Evolutionary conservation across 2,113 vertebrate species (phyloP), one percentile per base, ranked within the genome.

Genomic region (Lycocorax pyrrhopterus): DNA sequence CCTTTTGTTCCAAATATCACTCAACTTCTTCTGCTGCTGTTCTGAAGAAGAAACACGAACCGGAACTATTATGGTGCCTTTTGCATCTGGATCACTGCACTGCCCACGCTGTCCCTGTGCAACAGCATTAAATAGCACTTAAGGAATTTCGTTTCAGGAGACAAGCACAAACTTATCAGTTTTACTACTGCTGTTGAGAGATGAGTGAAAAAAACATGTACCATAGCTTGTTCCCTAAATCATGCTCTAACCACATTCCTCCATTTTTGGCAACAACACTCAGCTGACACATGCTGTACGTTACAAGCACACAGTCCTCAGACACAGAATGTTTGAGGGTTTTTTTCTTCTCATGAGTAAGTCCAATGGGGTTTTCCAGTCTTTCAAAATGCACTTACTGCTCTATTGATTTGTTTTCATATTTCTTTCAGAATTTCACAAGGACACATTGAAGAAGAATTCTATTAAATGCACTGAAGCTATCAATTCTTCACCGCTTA

Each of bases 361-460:
- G 66, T 82, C 51, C 51, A 76, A 20, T 19, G 53, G 83, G 89
- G 81, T 93, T 94, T 94, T 90, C 72, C 80, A 91, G 66, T 58
- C 66, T 92, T 96, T 78, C 68, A 67, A 94, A 89, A 90, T 4
- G 46, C 63, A 78, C 68, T 84, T 66, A 73, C 51, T 86, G 73
- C 27, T 66, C 68, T 95, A 92, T 71, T 67, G 92, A 90, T 85
- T 85, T 90, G 78, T 69, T 79, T 89, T 64, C 71, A 32, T 32
- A 73, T 93, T 96, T 94, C 77, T 81, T 78, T 78, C 89, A 95
- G 87, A 87, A 95, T 90, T 96, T 96, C 79, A 94, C 90, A 95
- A 96, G 90, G 86, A 88, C 81, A 75, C 37, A 71, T 35, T 39
- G 64, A 87, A 86, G 95, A 93, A 88, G 90, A 84, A 68, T 80